Evolutionary conservation across 2,113 vertebrate genomes (phyloP), one percentile per base, ranked within the genome.

Genomic region (Bubalus kerabau): DNA sequence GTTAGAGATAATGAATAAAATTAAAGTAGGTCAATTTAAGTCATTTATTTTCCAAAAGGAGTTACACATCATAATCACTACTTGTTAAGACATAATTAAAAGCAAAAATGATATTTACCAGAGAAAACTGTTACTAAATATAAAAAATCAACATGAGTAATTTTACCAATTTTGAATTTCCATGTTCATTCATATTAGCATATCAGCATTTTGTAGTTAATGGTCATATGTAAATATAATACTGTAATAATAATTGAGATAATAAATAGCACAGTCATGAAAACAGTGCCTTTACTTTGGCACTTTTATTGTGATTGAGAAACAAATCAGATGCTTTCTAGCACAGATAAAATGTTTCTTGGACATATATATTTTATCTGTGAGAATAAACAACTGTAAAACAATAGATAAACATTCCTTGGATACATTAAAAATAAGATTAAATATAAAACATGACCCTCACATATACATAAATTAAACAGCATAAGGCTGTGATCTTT

Each of bases 1-100:
- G 98, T 98, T 98, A 98, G 97, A 99, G 98, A 99, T 98, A 99
- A 99, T 99, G 98, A 99, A 99, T 99, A 99, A 98, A 99, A 99
- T 99, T 99, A 99, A 99, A 99, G 98, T 99, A 99, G 98, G 98
- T 99, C 98, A 99, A 98, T 98, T 99, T 98, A 98, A 98, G 97
- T 98, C 98, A 98, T 98, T 99, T 98, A 98, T 95, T 98, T 99
- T 99, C 98, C 98, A 98, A 95, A 97, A 98, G 94, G 94, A 99
- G 82, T 84, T 98, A 98, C 90, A 97, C 84, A 92, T 98, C 94
- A 92, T 98, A 98, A 97, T 98, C 98, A 98, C 87, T 96, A 96
- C 98, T 99, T 98, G 95, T 98, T 99, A 98, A 98, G 98, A 97
- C 97, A 98, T 98, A 98, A 99, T 99, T 99, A 99, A 98, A 98